Conservation (phyloP, 2,797 vertebrate species). For the Macrochelys suwanniensis region DNA sequence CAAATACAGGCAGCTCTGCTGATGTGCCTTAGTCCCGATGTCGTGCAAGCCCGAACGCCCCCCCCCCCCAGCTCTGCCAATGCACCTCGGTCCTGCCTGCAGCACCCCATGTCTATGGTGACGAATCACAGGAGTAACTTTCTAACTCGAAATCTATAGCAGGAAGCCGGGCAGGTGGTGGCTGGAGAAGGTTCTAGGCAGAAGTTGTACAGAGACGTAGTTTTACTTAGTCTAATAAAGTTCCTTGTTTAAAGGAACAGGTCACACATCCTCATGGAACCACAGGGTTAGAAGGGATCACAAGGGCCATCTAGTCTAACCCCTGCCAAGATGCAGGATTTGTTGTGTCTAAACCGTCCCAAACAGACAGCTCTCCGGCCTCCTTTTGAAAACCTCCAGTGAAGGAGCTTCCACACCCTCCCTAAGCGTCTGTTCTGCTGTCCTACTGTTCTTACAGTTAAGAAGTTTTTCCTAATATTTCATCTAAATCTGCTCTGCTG, state of each 20-base stretch:
- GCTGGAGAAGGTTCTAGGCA: not conserved
- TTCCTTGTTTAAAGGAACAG: not conserved
- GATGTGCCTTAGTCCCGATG: too few relatives aligned
- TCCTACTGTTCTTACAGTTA: not conserved
- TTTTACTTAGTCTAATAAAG: not conserved
- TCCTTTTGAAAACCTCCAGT: too few relatives aligned
- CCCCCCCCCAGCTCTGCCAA: not conserved
- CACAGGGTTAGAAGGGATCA: too few relatives aligned
- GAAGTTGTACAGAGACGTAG: not conserved
- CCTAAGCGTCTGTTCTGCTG: too few relatives aligned
- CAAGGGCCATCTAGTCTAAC: not conserved
- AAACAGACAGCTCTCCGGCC: not conserved
- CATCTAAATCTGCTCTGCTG: too few relatives aligned
- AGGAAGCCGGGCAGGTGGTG: not conserved
- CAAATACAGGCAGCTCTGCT: too few relatives aligned
- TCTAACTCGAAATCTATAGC: not conserved
- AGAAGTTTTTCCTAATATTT: too few relatives aligned
- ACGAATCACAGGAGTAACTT: not conserved
- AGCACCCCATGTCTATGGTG: not conserved
- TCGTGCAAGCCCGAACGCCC: not conserved
- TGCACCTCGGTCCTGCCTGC: not conserved
- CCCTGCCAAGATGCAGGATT: not conserved
- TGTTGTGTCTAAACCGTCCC: not conserved
- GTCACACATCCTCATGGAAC: not conserved
- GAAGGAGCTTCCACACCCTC: too few relatives aligned